phyloP scores from a whole-genome alignment of 2,797 vertebrate species.

The Pelochelys cantorii region DNA sequence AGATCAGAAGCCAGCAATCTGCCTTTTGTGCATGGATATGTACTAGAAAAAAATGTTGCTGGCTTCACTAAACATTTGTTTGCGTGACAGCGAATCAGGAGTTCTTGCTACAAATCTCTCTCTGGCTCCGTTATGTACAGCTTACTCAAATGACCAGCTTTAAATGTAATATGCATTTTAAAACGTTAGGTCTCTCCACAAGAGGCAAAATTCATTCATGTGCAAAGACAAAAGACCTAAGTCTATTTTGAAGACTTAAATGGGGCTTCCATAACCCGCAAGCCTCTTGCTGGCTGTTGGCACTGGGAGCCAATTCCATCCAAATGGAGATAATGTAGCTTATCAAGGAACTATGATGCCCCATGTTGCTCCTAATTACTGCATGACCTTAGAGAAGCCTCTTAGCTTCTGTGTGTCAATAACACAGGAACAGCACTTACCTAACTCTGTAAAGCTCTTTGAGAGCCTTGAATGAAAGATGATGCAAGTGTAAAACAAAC shows the following conservation, averaged over 20 bases:
- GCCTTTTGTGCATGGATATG: neutral
- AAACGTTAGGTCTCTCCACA: neutral
- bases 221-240: neutral
- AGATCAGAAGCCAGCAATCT: conserved; percentile 4
- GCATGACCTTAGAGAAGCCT: neutral
- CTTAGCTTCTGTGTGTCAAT: neutral
- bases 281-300: neutral
- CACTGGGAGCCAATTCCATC: neutral
- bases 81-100: neutral
- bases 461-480: neutral
- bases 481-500: neutral
- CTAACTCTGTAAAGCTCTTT: neutral
- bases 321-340: neutral
- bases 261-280: neutral
- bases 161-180: neutral
- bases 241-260: conserved; percentile 7
- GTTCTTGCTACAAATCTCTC: neutral
- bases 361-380: neutral
- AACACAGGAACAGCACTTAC: neutral
- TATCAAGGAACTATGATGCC: neutral
- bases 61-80: neutral
- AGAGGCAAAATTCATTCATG: neutral
- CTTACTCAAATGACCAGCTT: neutral
- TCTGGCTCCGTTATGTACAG: neutral
- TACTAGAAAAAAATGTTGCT: conserved; percentile 11